Conservation (phyloP, 30 jellyfish, hydroid and myxozoan genomes). For the Pseudorhiza aurosa region DNA sequence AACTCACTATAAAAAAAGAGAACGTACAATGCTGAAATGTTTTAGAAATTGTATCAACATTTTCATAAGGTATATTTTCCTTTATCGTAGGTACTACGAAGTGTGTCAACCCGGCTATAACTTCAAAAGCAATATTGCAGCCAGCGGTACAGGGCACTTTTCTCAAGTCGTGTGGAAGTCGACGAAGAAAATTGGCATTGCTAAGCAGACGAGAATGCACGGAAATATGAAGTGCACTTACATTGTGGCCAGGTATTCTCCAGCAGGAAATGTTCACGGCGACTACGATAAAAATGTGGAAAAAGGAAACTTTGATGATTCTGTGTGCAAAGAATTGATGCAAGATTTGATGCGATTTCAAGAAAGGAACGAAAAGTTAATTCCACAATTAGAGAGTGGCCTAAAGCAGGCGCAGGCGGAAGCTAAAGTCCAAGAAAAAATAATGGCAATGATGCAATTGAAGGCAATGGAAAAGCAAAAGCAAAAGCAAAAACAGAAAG, state of each 20-base stretch:
- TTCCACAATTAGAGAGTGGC: conserved; percentile 65
- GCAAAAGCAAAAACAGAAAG: conserved; percentile 22
- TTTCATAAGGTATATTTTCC: no score
- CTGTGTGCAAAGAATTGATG: conserved; percentile 72
- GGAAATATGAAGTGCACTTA: conserved; percentile 93
- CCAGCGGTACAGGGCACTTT: conserved; percentile 96
- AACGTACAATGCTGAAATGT: no score
- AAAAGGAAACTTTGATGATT: conserved; percentile 80
- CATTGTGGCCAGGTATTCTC: conserved; percentile 93
- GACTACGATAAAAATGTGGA: conserved; percentile 71
- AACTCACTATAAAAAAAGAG: no score
- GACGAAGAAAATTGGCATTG: conserved; percentile 89
- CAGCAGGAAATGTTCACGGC: conserved; percentile 87
- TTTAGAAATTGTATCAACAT: no score
- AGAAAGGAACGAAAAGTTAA: conserved; percentile 78
- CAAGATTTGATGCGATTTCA: conserved; percentile 76
- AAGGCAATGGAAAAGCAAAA: conserved; percentile 55
- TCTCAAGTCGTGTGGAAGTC: conserved; percentile 94
- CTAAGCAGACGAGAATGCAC: conserved; percentile 95
- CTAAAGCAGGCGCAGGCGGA: conserved; percentile 48
- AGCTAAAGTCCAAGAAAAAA: conserved; percentile 52
- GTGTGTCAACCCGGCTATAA: conserved; percentile 97
- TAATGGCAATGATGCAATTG: conserved; percentile 46
- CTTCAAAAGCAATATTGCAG: conserved; percentile 64
- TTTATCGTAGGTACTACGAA: conserved; percentile 98